Evolutionary conservation across 2,113 vertebrate genomes (phyloP), one percentile per base, ranked within the genome.

Genomic region (Lepus europaeus): DNA sequence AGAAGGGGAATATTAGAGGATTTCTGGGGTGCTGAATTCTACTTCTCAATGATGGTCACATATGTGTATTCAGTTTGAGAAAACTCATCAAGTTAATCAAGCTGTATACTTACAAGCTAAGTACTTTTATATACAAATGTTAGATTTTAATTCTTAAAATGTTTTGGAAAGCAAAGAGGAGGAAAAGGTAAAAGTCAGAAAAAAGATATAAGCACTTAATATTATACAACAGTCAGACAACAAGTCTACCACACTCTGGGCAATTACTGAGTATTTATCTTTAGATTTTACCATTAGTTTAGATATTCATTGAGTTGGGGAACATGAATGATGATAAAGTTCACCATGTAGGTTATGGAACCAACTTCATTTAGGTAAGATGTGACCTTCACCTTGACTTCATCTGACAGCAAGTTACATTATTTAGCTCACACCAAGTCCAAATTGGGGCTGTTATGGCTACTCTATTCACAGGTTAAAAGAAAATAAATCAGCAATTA

Each of bases 281-380:
- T 95, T 76, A 96, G 51, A 95, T 93, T 88, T 76, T 63, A 73
- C 31, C 45, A 56, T 4, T 83, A 83, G 63, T 88, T 87, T 90
- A 87, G 39, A 93, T 63, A 64, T 1, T 72, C 5, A 64, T 82
- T 78, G 31, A 74, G 83, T 63, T 51, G 10, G 4, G 88, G 63
- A 27, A n/a, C 39, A 72, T 59, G 16, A 79, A 56, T 76, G 33
- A 49, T 80, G 45, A 85, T 31, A 29, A 93, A 91, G 49, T 14
- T 61, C 22, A 83, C 23, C 33, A n/a, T 56, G 63, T 23, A 81
- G 25, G 9, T 72, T n/a, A 72, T 86, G 6, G 13, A 95, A 64
- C 4, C 22, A 94, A 4, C 6, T 5, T 14, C 11, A 77, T 89
- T 92, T 56, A 72, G 31, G 72, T 83, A 49, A 87, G 13, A 64